Percentiles rank a stretch among this genome's conserved stretches.
These are phyloP conservation scores for Crossocerus cetratus DNA, from an alignment of 2,888 invertebrate genomes.

Conservation along the genomic window DNA sequence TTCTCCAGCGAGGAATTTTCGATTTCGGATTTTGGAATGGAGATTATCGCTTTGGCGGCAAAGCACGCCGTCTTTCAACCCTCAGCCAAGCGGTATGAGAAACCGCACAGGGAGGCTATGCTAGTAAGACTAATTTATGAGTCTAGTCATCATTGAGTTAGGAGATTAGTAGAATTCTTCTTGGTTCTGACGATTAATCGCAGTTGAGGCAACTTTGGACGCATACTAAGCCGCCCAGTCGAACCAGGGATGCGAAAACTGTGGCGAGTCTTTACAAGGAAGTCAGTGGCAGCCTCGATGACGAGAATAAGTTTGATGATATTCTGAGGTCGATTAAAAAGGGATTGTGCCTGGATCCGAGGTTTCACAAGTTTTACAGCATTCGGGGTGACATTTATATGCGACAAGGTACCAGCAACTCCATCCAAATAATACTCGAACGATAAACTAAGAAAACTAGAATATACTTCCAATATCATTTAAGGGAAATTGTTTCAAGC, in stretches of 20 bases:
- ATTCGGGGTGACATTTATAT: constrained; percentile 48
- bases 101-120: constrained; percentile 28
- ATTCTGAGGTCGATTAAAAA: constrained; percentile 35
- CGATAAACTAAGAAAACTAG: not conserved
- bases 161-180: not conserved
- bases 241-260: constrained; percentile 15
- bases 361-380: constrained; percentile 46
- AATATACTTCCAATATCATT: no score
- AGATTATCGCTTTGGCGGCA: constrained; percentile 25
- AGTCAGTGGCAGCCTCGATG: constrained; percentile 12
- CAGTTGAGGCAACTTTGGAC: constrained; percentile 35
- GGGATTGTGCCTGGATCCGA: constrained; percentile 49
- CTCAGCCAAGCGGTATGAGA: constrained; percentile 17
- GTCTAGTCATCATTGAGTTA: not conserved
- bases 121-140: constrained; percentile 31
- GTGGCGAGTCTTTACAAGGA: constrained; percentile 26
- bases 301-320: constrained; percentile 14
- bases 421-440: not conserved
- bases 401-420: constrained; percentile 37
- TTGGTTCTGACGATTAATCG: not conserved
- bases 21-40: constrained; percentile 18
- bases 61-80: constrained; percentile 20
- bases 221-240: constrained; percentile 10
- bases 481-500: constrained; percentile 50
- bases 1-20: no score